Evolutionary conservation across 37 sponge, comb jelly and placozoan species (phyloP).

Genomic region (Crambe crambe): DNA sequence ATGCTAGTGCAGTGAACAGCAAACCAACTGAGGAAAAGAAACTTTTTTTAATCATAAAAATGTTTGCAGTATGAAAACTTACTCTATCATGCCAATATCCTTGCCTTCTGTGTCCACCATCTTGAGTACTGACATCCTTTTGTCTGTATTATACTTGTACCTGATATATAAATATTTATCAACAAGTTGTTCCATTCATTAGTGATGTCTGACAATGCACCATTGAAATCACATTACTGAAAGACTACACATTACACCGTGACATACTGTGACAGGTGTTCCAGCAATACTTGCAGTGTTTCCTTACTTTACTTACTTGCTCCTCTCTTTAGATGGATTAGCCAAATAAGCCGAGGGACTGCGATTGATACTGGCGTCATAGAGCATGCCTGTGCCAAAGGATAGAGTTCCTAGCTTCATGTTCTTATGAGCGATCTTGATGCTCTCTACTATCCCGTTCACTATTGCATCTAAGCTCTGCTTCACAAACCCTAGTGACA

Average conservation of each 20-base stretch:
- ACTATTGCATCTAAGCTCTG: constrained; percentile 71
- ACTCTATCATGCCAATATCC: constrained; percentile 84
- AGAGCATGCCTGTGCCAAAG: constrained; percentile 54
- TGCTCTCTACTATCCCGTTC: constrained; percentile 86
- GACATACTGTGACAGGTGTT: too few species aligned
- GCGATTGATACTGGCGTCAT: constrained; percentile 80
- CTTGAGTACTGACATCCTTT: constrained; percentile 84
- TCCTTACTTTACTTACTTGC: too few species aligned
- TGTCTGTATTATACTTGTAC: constrained; percentile 72
- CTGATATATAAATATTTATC: too few species aligned
- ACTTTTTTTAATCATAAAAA: too few species aligned
- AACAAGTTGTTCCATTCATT: too few species aligned
- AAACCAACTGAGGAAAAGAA: constrained; percentile 85
- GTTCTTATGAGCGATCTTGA: constrained; percentile 72
- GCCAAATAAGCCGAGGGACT: constrained; percentile 86
- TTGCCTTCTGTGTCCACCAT: constrained; percentile 67
- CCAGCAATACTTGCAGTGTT: too few species aligned
- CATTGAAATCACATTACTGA: too few species aligned
- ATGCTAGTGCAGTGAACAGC: constrained; percentile 96
- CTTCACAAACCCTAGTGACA: constrained; percentile 82
- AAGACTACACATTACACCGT: too few species aligned
- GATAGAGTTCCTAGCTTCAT: constrained; percentile 59
- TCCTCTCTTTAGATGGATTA: constrained; percentile 77
- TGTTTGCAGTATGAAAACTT: too few species aligned
- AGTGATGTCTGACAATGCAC: too few species aligned